Evolutionary conservation across 2,113 vertebrate species (phyloP).

Genomic region (Leucoraja erinaceus): DNA sequence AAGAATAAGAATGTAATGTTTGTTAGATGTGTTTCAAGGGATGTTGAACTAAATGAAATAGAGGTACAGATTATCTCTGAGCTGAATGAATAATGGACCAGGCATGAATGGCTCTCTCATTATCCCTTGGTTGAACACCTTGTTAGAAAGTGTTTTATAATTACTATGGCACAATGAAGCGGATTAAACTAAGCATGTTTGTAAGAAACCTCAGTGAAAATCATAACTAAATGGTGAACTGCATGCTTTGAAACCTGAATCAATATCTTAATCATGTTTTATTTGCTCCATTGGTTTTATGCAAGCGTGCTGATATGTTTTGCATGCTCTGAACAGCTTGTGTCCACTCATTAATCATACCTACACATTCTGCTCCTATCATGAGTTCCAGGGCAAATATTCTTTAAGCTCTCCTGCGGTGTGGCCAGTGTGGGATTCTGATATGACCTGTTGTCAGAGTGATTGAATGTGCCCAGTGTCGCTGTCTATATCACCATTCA

Average conservation of each 20-base stretch:
- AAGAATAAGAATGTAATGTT: neutral
- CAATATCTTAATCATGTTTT: neutral
- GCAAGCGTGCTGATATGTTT: constrained; percentile 14
- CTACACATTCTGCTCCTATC: neutral
- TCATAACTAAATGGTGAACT: neutral
- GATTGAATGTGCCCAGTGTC: neutral
- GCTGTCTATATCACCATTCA: neutral
- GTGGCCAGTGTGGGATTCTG: neutral
- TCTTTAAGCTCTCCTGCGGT: neutral
- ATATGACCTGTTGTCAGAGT: neutral
- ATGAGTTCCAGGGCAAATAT: neutral
- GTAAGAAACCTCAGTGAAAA: neutral
- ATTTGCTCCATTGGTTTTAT: neutral
- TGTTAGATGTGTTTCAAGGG: neutral
- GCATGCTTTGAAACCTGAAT: neutral
- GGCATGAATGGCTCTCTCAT: neutral
- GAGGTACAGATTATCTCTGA: neutral
- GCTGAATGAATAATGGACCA: neutral
- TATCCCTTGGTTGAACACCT: neutral
- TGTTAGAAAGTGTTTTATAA: neutral
- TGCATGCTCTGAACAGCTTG: constrained; percentile 24
- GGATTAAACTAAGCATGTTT: neutral
- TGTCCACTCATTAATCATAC: constrained; percentile 29
- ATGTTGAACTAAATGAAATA: neutral
- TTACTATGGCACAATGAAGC: neutral